Base-by-base conservation (phyloP, 2,113 vertebrate genomes). In the Parotia lawesii region DNA sequence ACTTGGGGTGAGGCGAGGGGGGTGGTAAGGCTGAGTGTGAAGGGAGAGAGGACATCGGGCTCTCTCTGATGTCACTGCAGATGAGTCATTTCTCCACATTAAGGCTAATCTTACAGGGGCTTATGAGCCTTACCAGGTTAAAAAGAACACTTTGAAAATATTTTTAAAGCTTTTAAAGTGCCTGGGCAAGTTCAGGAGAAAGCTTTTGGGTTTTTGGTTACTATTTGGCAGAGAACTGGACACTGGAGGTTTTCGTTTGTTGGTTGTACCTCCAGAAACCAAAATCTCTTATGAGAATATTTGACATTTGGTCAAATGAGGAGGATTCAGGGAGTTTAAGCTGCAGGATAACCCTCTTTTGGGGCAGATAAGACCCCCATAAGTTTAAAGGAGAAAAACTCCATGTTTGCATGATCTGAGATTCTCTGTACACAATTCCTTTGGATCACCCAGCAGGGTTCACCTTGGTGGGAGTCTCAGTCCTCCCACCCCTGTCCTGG, bases 51-150 rank as follows among this genome's bases (percentile, higher is more conserved):
- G 67, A 79, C 78, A 37, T 48, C 3, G 48, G 84, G 40, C 47
- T 48, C 44, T 69, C 51, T 67, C 66, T 94, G 71, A 91, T 87
- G 84, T 95, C 71, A 51, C 70, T 70, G 85, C 29, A 74, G 78
- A 93, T 94, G 93, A 95, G 70, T 89, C 89, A 92, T 54, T 89
- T 86, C 85, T 92, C 35, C 37, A 15, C 53, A 77, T 84, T 84
- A 86, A 81, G 12, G 48, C 37, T 89, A 92, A 89, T 60, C 56
- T 86, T 85, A 70, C 24, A 66, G 56, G 15, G 60, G 67, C 18
- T 95, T 87, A 57, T 64, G 69, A 90, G 75, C 64, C 24, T 88
- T 83, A 62, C 25, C 13, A 51, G 37, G 83, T 90, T 80, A 83
- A 89, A 85, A 83, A 70, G 28, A 85, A 48, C 11, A n/a, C 31